Evolutionary conservation across 2,113 vertebrate genomes (phyloP).

Genomic region (Hyaena hyaena): DNA sequence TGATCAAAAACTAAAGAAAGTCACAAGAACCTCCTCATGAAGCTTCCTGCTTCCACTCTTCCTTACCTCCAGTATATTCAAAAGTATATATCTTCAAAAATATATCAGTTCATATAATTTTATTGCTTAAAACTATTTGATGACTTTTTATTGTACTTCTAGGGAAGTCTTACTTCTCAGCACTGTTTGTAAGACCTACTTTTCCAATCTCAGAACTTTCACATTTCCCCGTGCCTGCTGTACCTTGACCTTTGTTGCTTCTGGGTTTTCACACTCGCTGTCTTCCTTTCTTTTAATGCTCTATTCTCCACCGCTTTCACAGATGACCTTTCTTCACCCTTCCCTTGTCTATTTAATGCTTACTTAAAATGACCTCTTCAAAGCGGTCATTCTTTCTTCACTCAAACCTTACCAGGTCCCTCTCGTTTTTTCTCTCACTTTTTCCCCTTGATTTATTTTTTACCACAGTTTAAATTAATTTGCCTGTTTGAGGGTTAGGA

Average conservation of each 20-base stretch:
- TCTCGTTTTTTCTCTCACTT: not conserved
- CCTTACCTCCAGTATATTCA: not conserved
- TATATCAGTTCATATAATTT: not conserved
- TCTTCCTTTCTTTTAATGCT: not conserved
- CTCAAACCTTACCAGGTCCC: rapidly evolving
- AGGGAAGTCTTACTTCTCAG: not conserved
- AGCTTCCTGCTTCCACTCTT: not conserved
- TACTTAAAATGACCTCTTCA: not conserved
- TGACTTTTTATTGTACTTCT: not conserved
- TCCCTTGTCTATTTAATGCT: not conserved
- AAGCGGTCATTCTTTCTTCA: not conserved
- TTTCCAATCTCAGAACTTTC: not conserved
- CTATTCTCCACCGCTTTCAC: not conserved
- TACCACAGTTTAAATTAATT: not conserved
- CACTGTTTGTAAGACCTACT: not conserved
- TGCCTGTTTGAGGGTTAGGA: not conserved
- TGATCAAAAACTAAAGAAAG: not conserved
- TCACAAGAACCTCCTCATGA: not conserved
- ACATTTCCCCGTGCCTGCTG: not conserved
- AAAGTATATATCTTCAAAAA: not conserved
- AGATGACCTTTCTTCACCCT: not conserved
- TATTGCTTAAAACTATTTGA: not conserved
- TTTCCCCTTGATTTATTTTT: not conserved
- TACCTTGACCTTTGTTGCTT: not conserved
- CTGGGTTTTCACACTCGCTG: not conserved